Base-by-base conservation (phyloP, 2,113 vertebrate genomes). In the Mobula hypostoma region DNA sequence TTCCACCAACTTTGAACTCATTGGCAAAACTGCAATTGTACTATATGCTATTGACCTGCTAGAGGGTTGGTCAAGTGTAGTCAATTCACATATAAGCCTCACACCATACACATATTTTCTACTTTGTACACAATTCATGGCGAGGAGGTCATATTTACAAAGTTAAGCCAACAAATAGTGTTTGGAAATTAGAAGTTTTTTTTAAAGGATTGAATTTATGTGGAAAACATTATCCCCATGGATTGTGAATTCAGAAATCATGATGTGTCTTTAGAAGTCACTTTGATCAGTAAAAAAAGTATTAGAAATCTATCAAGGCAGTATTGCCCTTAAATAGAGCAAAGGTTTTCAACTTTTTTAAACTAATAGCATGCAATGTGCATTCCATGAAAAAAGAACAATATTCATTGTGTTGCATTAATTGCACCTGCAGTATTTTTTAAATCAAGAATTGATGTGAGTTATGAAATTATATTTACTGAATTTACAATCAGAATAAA, bases 401-500 rank as follows among this genome's bases (percentile, higher is more conserved):
- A 32, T 63, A 15, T 66, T 90, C n/a, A 36, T 66, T 5, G 61
- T 19, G n/a, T 68, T 90, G 15, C 32, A 66, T 90, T 68, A 90
- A 66, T 90, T 90, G 21, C 12, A 15, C 32, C 61, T 8, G 32
- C 5, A 90, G 7, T 61, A 66, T 36, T 5, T 90, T 21, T 74
- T 74, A 68, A 90, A 66, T 90, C 61, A 66, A 63, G 14, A 15
- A 66, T 66, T 90, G 85, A 17, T 66, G 85, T 87, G 61, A 88
- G 17, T 63, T 66, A 32, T n/a, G 32, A 90, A 90, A 90, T 66
- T 90, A 19, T 66, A 63, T 14, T 90, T 68, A 90, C 85, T 14
- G 32, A 32, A 32, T 66, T 90, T 58, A 66, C 27, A 90, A 90
- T 90, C n/a, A 66, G 66, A 66, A 90, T 90, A 90, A 90, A 19